Percentiles rank a stretch among this genome's conserved stretches.
phyloP scores from a whole-genome alignment of 1,140 invertebrate species.

The Prorops nasuta region DNA sequence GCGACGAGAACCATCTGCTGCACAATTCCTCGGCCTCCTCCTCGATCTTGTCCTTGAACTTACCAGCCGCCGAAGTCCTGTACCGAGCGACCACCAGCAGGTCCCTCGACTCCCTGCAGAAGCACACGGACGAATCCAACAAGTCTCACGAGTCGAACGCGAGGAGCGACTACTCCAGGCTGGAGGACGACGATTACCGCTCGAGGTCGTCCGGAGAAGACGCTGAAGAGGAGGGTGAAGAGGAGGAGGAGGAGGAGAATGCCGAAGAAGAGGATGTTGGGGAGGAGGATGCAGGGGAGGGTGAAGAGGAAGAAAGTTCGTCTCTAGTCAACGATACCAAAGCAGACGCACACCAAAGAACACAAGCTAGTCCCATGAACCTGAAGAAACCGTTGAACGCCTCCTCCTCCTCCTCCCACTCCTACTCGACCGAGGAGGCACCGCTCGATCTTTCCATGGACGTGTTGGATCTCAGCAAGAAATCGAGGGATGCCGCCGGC shows the following conservation, averaged over 20 bases:
- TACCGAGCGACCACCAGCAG: conserved; percentile 16
- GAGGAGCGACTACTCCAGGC: conserved; percentile 6
- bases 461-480: conserved; percentile 85
- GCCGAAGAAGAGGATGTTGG: too few relatives aligned
- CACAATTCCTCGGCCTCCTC: conserved; percentile 3
- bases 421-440: conserved; percentile 49
- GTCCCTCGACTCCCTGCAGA: conserved; percentile 16
- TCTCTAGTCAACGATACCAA: conserved; percentile 54
- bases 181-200: conserved; percentile 25
- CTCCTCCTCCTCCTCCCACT: background rate
- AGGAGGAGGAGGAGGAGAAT: conserved; percentile 43
- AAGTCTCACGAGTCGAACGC: conserved; percentile 1
- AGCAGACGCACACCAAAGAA: conserved; percentile 46
- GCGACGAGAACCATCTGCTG: conserved; percentile 18
- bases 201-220: too few relatives aligned
- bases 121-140: conserved; percentile 7
- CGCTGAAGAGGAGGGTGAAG: conserved; percentile 18
- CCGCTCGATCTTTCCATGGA: conserved; percentile 79
- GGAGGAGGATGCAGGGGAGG: too few relatives aligned
- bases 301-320: conserved; percentile 37
- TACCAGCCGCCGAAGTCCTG: background rate
- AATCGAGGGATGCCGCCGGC: conserved; percentile 52
- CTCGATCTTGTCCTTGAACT: background rate
- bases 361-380: conserved; percentile 47
- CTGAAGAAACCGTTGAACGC: conserved; percentile 23